Conservation (phyloP, 2,113 vertebrate genomes). For the Podiceps cristatus region DNA sequence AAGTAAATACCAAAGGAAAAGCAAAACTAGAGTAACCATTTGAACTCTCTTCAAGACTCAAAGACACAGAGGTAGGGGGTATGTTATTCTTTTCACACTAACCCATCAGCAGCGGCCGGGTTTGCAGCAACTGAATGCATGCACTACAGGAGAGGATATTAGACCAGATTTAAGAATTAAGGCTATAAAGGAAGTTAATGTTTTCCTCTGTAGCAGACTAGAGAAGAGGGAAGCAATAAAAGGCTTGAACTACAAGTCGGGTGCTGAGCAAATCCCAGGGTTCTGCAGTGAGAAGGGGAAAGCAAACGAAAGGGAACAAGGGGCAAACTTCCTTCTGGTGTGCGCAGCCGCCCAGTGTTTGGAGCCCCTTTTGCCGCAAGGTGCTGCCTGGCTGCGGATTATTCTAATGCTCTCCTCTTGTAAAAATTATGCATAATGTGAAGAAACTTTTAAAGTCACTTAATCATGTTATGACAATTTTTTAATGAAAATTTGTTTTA, state of each 20-base stretch:
- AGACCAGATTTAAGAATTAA: conserved; percentile 64
- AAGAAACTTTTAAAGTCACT: conserved; percentile 72
- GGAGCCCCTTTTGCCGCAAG: background rate
- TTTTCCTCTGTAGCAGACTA: conserved; percentile 39
- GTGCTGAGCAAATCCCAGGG: background rate
- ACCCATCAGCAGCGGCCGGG: conserved; percentile 51
- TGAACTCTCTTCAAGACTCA: conserved; percentile 65
- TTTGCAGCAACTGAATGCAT: conserved; percentile 62
- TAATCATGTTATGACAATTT: conserved; percentile 72
- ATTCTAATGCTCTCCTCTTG: conserved; percentile 56
- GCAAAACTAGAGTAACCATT: conserved; percentile 54
- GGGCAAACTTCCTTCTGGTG: background rate
- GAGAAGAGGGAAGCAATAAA: background rate
- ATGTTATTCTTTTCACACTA: conserved; percentile 35
- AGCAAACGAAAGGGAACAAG: background rate
- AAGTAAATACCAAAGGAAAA: conserved; percentile 57
- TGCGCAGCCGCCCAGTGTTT: accelerated
- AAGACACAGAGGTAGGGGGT: conserved; percentile 54
- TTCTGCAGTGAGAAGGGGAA: background rate
- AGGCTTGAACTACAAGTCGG: background rate
- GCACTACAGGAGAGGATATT: conserved; percentile 62
- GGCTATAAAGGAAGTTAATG: conserved; percentile 56
- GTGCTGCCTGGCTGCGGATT: conserved; percentile 23
- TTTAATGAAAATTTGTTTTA: conserved; percentile 75
- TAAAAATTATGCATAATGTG: conserved; percentile 70